Base-by-base conservation (phyloP, 2,888 invertebrate genomes). In the Diaprepes abbreviatus region DNA sequence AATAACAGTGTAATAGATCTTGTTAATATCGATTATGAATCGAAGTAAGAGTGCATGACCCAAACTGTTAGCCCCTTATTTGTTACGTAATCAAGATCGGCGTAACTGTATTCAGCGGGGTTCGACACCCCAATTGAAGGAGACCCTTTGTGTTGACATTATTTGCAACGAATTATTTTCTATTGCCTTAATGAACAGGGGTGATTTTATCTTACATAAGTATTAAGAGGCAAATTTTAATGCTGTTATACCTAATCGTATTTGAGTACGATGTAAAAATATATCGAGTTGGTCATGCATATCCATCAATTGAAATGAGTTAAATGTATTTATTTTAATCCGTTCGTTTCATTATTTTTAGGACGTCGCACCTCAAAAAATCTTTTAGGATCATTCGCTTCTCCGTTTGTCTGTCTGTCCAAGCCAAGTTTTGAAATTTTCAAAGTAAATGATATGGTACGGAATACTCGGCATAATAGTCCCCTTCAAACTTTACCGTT, bases 101-200 rank as follows among this genome's bases (percentile, higher is more conserved):
- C 78, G 76, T 66, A 70, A 66, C 63, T 76, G 74, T 77, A 74
- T 64, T 63, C 63, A 43, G 55, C 48, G 73, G 77, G 78, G 79
- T 77, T 77, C 78, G 78, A 79, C 81, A 79, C 82, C 80, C 81
- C 78, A 73, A 73, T 54, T 43, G 48, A 70, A 75, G 69, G 62
- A 74, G 70, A 66, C 74, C 74, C 76, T 77, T 72, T 73, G 73
- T 81, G 80, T 82, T 83, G 81, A 80, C 79, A 80, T 80, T 82
- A 82, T 82, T 82, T 81, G 82, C 81, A 82, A 82, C 82, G 82
- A 83, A 82, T 82, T 81, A 81, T 81, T 81, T 81, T 79, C 81
- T 80, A 82, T 82, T 81, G 81, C 80, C 75, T 73, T 80, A 80
- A 82, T 81, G 82, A 81, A 82, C 63, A 71, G 74, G 76, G 76